phyloP scores from a whole-genome alignment of 2,797 vertebrate genomes.

The Paramormyrops hopkinsi region DNA sequence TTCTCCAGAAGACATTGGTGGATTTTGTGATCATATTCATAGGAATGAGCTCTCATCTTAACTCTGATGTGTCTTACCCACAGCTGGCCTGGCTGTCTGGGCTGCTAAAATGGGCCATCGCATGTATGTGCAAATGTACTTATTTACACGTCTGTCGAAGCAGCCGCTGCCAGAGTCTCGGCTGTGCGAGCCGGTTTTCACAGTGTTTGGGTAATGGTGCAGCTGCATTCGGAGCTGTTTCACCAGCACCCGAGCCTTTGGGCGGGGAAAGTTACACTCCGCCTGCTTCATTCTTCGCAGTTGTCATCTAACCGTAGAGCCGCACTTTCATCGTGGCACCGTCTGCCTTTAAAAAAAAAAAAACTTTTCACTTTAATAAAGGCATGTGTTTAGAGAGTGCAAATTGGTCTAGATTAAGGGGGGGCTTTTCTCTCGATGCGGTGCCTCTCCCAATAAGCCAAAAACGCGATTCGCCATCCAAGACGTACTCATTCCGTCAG shows the following conservation, averaged over 20 bases:
- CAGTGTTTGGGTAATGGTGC: background rate
- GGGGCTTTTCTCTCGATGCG: background rate
- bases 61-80: constrained; percentile 32
- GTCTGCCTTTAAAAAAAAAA: background rate
- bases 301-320: background rate
- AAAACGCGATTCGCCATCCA: background rate
- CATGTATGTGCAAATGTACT: constrained; percentile 38
- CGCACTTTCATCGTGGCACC: background rate
- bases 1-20: constrained; percentile 21
- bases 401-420: background rate
- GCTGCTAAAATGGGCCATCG: constrained; percentile 32
- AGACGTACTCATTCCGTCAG: background rate
- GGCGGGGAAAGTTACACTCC: background rate
- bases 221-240: background rate
- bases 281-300: background rate
- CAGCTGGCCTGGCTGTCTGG: constrained; percentile 33
- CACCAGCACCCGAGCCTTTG: background rate
- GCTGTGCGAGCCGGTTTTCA: background rate
- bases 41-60: constrained; percentile 18
- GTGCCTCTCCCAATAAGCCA: background rate
- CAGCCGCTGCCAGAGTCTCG: constrained; percentile 34
- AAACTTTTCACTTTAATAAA: background rate
- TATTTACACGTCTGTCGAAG: constrained; percentile 46
- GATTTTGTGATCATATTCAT: constrained; percentile 17
- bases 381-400: background rate